These are phyloP conservation scores for Epiblema foenella DNA, from an alignment of 2,888 invertebrate genomes.

Conservation along the genomic window DNA sequence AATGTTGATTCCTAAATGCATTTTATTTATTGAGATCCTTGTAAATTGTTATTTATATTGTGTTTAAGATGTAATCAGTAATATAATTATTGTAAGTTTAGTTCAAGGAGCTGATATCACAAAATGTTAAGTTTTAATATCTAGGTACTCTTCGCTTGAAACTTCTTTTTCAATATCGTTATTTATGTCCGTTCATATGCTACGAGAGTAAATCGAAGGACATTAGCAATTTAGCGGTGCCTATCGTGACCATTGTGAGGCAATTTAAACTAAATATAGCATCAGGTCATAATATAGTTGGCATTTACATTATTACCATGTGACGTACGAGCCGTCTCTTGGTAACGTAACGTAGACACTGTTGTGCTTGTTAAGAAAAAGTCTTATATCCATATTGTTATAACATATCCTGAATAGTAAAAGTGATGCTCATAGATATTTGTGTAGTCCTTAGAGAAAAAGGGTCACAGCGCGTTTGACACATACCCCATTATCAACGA, in stretches of 20 bases:
- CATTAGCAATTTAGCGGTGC: background rate
- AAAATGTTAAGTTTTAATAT: slow-evolving; percentile 30
- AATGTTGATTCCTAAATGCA: slow-evolving; percentile 62
- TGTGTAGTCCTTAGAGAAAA: too few species aligned
- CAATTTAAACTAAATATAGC: slow-evolving; percentile 9
- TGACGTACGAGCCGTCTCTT: too few species aligned
- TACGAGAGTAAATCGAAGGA: background rate
- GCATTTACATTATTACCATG: background rate
- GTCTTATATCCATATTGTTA: too few species aligned
- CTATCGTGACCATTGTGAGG: slow-evolving; percentile 10
- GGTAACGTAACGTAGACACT: background rate
- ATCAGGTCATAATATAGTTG: background rate
- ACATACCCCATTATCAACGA: too few species aligned
- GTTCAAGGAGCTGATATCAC: slow-evolving; percentile 30
- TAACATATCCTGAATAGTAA: background rate
- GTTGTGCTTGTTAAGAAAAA: background rate
- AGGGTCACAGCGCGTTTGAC: too few species aligned
- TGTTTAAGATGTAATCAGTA: slow-evolving; percentile 49
- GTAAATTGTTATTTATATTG: slow-evolving; percentile 52
- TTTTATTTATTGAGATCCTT: slow-evolving; percentile 63
- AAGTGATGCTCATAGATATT: background rate
- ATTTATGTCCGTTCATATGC: background rate
- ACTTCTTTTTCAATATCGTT: background rate
- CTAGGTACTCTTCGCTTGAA: slow-evolving; percentile 28
- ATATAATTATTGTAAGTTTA: slow-evolving; percentile 16